These are phyloP conservation scores for Balearica regulorum DNA, from an alignment of 2,797 vertebrate genomes.

Conservation along the genomic window DNA sequence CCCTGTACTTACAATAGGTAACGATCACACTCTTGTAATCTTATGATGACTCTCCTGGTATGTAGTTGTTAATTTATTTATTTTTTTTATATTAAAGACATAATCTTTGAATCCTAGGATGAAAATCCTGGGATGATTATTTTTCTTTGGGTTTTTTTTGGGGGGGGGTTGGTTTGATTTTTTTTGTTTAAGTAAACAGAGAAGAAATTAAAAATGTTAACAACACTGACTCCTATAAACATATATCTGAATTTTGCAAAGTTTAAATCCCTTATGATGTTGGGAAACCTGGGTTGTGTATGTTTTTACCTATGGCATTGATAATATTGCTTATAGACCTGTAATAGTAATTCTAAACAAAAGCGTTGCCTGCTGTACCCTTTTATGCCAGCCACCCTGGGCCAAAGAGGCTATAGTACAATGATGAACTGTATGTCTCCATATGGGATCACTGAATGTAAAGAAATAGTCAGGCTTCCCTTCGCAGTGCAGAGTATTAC, in stretches of 20 bases:
- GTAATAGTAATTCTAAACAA: not conserved
- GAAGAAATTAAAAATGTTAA: not conserved
- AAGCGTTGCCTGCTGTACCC: not conserved
- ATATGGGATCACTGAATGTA: fast-evolving
- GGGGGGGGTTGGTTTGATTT: too few relatives aligned
- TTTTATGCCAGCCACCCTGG: not conserved
- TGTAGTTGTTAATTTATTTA: not conserved
- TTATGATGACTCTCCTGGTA: not conserved
- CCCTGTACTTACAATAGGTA: not conserved
- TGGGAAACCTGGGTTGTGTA: not conserved
- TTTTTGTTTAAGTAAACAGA: not conserved
- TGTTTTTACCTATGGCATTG: not conserved
- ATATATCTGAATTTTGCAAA: not conserved
- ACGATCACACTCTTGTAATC: not conserved
- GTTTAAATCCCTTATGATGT: not conserved
- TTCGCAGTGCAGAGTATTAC: fast-evolving
- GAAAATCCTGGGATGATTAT: not conserved
- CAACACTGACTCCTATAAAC: not conserved
- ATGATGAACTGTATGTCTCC: not conserved
- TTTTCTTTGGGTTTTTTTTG: not conserved
- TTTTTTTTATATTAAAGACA: not conserved
- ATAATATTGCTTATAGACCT: not conserved
- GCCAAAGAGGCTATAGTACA: not conserved
- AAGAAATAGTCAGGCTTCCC: not conserved
- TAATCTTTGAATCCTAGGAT: not conserved